Percentiles rank a stretch among this genome's conserved stretches.
phyloP scores from a whole-genome alignment of 2,888 invertebrate genomes.

The Spisula solida region DNA sequence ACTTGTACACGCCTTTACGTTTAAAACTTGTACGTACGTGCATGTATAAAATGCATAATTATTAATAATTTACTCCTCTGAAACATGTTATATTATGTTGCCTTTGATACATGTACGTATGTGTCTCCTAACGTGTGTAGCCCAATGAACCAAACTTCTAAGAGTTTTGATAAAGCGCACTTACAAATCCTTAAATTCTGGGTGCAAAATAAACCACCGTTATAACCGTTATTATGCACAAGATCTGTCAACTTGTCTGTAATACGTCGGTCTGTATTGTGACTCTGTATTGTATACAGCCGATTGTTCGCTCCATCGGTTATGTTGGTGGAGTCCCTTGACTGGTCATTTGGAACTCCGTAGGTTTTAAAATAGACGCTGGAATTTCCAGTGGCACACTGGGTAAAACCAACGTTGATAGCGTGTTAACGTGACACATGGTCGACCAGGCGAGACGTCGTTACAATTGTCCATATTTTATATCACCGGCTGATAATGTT shows the following conservation, averaged over 20 bases:
- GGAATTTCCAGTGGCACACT: constrained; percentile 37
- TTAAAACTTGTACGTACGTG: too few species aligned
- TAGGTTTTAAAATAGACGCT: constrained; percentile 38
- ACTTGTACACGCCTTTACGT: too few species aligned
- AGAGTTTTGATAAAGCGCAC: neutral
- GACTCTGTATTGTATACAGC: neutral
- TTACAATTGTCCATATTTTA: neutral
- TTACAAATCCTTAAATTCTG: neutral
- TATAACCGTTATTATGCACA: neutral
- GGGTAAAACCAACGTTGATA: constrained; percentile 56
- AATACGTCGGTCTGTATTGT: neutral
- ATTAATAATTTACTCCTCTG: too few species aligned
- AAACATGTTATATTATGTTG: too few species aligned
- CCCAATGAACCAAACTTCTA: neutral
- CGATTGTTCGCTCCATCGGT: neutral
- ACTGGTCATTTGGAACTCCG: constrained; percentile 64
- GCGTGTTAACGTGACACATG: constrained; percentile 36
- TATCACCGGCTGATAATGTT: neutral
- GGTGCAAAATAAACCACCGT: neutral
- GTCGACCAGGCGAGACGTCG: constrained; percentile 37
- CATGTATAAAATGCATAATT: too few species aligned
- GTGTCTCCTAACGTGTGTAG: too few species aligned
- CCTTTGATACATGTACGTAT: too few species aligned
- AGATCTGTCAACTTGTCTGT: neutral
- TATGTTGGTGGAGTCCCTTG: constrained; percentile 28